A percentile compares a stretch with the other conserved stretches of the same genome.
Conservation (phyloP, 2,113 vertebrate species). For the Leptosomus discolor region DNA sequence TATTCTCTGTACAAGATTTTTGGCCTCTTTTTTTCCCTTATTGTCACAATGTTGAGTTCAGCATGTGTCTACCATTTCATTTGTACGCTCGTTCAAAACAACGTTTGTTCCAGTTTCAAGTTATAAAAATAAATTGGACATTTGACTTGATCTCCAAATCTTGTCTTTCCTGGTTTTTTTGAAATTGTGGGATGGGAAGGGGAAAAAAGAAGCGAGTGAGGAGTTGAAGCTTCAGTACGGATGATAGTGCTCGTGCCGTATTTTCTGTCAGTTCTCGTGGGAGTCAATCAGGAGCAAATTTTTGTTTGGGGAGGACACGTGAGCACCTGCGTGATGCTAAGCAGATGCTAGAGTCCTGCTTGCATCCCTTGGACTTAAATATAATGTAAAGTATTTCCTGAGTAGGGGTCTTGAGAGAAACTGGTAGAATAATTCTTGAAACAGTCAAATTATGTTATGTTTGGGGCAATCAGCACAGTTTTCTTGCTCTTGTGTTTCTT, state of each 20-base stretch:
- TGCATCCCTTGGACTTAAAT: background rate
- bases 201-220: background rate
- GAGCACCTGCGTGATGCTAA: background rate
- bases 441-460: background rate
- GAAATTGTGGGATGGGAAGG: slow-evolving; percentile 22
- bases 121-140: slow-evolving; percentile 89
- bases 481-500: background rate
- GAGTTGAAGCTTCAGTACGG: background rate
- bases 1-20: slow-evolving; percentile 84
- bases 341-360: background rate
- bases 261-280: background rate
- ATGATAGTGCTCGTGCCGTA: background rate
- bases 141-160: slow-evolving; percentile 85
- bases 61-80: slow-evolving; percentile 88
- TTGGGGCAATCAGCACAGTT: background rate
- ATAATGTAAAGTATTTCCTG: background rate
- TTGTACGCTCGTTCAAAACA: slow-evolving; percentile 86
- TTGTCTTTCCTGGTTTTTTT: slow-evolving; percentile 79
- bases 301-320: background rate
- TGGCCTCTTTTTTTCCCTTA: slow-evolving; percentile 79
- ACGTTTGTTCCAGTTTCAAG: slow-evolving; percentile 88
- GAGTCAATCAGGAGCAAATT: background rate
- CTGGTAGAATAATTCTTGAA: background rate
- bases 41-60: slow-evolving; percentile 84
- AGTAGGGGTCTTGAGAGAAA: background rate